phyloP scores from a whole-genome alignment of 1,140 invertebrate genomes.

The Neodiprion fabricii region DNA sequence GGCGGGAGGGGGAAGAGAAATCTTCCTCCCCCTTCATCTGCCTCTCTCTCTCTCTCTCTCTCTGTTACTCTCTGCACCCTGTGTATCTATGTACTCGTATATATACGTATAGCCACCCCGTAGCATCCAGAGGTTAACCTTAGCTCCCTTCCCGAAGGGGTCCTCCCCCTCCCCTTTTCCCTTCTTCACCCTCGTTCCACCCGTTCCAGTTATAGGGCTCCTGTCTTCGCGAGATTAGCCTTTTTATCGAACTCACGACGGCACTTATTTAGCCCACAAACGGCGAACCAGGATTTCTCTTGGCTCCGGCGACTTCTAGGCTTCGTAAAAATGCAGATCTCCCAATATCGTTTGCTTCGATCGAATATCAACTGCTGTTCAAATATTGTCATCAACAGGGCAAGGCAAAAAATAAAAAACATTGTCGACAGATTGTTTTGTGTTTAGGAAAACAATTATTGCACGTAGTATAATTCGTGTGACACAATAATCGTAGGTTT shows the following conservation, averaged over 20 bases:
- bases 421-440: too few species aligned
- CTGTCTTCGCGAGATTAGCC: constrained; percentile 14
- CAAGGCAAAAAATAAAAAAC: too few species aligned
- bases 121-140: not conserved
- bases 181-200: not conserved
- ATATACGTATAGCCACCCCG: not conserved
- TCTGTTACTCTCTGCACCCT: too few species aligned
- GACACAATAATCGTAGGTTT: too few species aligned
- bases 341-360: too few species aligned
- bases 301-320: not conserved
- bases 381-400: too few species aligned
- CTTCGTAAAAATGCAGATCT: too few species aligned
- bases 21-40: not conserved
- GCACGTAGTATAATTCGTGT: too few species aligned
- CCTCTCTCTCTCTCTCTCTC: not conserved
- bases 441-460: too few species aligned
- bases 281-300: not conserved
- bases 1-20: not conserved
- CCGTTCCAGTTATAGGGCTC: not conserved
- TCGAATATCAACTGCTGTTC: too few species aligned
- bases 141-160: not conserved
- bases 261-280: constrained; percentile 9
- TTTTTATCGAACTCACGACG: constrained; percentile 9
- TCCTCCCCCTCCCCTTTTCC: not conserved
- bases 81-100: too few species aligned